Percentiles rank a stretch among this genome's conserved stretches.
Conservation (phyloP, 2,888 invertebrate genomes). For the Vesta saturnalis region DNA sequence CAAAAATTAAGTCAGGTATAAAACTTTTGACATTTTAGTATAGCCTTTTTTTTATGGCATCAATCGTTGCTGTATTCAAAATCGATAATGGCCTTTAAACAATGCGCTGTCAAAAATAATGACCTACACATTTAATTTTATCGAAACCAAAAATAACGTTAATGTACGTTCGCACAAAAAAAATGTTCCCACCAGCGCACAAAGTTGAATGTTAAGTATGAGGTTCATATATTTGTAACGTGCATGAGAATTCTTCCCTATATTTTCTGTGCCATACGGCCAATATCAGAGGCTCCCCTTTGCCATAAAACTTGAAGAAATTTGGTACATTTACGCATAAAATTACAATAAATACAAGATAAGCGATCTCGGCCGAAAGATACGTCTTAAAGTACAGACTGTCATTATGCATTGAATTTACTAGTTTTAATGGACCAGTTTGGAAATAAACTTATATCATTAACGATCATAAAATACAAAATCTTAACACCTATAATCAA, state of each 20-base stretch:
- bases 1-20: slow-evolving; percentile 25
- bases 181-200: slow-evolving; percentile 16
- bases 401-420: slow-evolving; percentile 11
- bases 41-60: background rate
- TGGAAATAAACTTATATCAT: background rate
- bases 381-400: background rate
- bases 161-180: slow-evolving; percentile 17
- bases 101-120: slow-evolving; percentile 38
- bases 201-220: slow-evolving; percentile 27
- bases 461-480: slow-evolving; percentile 1
- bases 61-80: slow-evolving; percentile 20
- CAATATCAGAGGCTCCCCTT: background rate
- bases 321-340: slow-evolving; percentile 25
- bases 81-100: slow-evolving; percentile 36
- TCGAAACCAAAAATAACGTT: slow-evolving; percentile 25
- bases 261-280: slow-evolving; percentile 21
- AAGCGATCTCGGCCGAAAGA: slow-evolving; percentile 24
- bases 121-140: slow-evolving; percentile 30
- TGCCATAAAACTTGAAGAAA: slow-evolving; percentile 16
- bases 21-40: slow-evolving; percentile 18
- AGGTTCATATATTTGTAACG: slow-evolving; percentile 27
- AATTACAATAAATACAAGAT: slow-evolving; percentile 32
- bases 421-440: background rate
- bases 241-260: slow-evolving; percentile 14
- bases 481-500: background rate